phyloP scores from a whole-genome alignment of 2,888 invertebrate genomes.

The Sisyra nigra region DNA sequence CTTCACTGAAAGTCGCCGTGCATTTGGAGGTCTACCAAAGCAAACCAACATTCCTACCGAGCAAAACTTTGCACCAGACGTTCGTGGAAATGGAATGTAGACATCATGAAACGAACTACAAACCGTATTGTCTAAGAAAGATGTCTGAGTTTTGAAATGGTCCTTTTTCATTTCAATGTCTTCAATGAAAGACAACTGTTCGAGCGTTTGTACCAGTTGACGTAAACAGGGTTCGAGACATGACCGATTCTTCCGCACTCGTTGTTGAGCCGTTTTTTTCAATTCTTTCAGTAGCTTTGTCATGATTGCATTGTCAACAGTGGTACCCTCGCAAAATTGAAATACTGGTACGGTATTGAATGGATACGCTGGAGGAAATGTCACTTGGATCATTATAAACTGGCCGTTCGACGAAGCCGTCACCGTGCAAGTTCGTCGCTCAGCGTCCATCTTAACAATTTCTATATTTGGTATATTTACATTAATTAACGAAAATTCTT shows the following conservation, averaged over 20 bases:
- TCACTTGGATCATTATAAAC: constrained; percentile 40
- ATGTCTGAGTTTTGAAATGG: constrained; percentile 15
- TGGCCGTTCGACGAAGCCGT: constrained; percentile 35
- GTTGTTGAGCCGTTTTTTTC: constrained; percentile 62
- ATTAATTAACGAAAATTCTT: constrained; percentile 61
- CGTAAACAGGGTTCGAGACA: constrained; percentile 78
- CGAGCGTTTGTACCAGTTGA: constrained; percentile 47
- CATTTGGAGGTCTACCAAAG: constrained; percentile 61
- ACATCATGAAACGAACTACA: constrained; percentile 43
- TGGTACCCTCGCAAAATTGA: constrained; percentile 46
- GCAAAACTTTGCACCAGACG: constrained; percentile 86
- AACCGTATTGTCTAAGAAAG: constrained; percentile 17
- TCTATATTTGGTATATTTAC: constrained; percentile 58
- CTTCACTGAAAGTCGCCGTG: constrained; percentile 49
- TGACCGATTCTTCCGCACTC: constrained; percentile 69
- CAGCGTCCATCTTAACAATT: constrained; percentile 33
- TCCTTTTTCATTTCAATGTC: constrained; percentile 12
- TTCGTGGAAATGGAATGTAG: constrained; percentile 86
- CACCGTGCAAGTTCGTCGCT: constrained; percentile 38
- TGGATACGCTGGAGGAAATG: constrained; percentile 61
- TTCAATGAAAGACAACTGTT: constrained; percentile 36
- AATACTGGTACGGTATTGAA: constrained; percentile 48
- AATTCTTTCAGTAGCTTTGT: constrained; percentile 64
- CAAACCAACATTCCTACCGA: constrained; percentile 73
- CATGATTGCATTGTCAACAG: constrained; percentile 50